These are phyloP conservation scores for Prorops nasuta DNA, from an alignment of 1,140 invertebrate genomes.

Conservation along the genomic window DNA sequence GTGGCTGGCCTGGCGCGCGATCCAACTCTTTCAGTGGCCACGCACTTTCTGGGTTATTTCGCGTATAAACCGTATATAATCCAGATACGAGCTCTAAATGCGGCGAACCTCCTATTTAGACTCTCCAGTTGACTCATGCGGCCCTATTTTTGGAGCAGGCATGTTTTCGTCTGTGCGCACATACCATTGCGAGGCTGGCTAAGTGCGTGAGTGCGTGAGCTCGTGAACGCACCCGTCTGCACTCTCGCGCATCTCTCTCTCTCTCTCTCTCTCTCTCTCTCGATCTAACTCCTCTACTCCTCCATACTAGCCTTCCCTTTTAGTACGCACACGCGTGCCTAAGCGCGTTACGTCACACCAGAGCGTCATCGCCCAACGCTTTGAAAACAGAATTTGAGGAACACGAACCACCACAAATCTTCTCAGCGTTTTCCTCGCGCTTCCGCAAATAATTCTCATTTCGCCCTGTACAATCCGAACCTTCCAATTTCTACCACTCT, in stretches of 20 bases:
- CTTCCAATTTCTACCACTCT: too few relatives aligned
- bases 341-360: too few relatives aligned
- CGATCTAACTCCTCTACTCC: not conserved
- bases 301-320: too few relatives aligned
- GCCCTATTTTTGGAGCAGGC: conserved; percentile 34
- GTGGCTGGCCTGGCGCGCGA: too few relatives aligned
- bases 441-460: too few relatives aligned
- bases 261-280: conserved; percentile 14
- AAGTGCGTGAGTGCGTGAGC: conserved; percentile 9
- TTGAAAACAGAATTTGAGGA: too few relatives aligned
- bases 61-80: conserved; percentile 31
- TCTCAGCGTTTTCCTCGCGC: too few relatives aligned
- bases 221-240: not conserved
- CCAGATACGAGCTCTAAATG: conserved; percentile 40
- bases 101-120: conserved; percentile 41
- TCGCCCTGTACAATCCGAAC: too few relatives aligned
- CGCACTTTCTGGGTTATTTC: conserved; percentile 32
- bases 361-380: too few relatives aligned
- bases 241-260: not conserved
- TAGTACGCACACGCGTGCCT: too few relatives aligned
- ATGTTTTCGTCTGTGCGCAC: conserved; percentile 35
- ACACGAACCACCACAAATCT: too few relatives aligned
- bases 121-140: conserved; percentile 37
- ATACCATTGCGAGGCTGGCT: conserved; percentile 20
- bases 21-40: too few relatives aligned